These are phyloP conservation scores for Chlorodrepanis virens DNA, from an alignment of 2,113 vertebrate genomes.

Conservation along the genomic window DNA sequence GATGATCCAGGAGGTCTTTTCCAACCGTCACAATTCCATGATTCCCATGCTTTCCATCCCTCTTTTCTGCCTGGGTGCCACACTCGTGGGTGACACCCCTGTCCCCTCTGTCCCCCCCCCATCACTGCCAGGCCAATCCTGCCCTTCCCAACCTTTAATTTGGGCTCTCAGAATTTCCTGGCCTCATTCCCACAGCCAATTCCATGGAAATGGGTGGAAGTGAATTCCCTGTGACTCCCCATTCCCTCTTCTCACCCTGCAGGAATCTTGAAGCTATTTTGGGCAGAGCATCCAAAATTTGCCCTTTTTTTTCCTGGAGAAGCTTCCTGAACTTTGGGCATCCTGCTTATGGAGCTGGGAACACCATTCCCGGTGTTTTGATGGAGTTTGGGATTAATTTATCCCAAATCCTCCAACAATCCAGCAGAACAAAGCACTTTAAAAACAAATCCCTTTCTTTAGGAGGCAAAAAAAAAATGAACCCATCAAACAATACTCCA, in stretches of 20 bases:
- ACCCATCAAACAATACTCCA: not conserved
- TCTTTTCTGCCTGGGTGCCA: not conserved
- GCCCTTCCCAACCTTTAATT: not conserved
- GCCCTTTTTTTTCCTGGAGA: not conserved
- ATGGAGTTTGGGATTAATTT: accelerated
- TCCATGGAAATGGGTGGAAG: not conserved
- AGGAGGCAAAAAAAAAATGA: not conserved
- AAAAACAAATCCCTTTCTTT: not conserved
- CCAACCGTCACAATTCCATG: not conserved
- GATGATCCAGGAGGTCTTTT: not conserved
- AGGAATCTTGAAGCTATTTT: not conserved
- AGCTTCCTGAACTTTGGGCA: not conserved
- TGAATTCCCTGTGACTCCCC: not conserved
- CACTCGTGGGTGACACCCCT: accelerated
- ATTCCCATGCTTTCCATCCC: not conserved
- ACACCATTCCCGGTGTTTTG: accelerated
- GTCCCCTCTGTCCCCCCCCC: not conserved
- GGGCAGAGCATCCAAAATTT: not conserved
- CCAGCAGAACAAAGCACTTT: not conserved
- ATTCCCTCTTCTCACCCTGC: accelerated
- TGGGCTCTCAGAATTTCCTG: not conserved
- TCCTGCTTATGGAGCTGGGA: not conserved
- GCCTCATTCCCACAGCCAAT: not conserved
- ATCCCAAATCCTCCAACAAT: accelerated
- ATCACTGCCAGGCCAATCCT: not conserved